phyloP scores from a whole-genome alignment of 2,888 invertebrate genomes.

The Cryptocephalus moraei region DNA sequence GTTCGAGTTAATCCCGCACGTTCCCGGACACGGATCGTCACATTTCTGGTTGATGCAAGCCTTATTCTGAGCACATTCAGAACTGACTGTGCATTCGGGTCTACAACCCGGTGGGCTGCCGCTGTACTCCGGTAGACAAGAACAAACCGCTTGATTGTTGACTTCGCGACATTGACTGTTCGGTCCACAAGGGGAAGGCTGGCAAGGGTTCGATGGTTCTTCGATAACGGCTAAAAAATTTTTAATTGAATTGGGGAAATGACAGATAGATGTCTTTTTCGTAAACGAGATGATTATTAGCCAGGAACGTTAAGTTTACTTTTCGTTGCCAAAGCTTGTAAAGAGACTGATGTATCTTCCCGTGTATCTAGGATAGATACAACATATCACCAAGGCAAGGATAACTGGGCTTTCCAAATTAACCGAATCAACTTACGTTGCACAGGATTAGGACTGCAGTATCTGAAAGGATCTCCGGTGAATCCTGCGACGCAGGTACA shows the following conservation, averaged over 20 bases:
- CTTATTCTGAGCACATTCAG: slow-evolving; percentile 43
- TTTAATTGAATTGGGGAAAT: neutral
- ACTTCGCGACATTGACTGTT: slow-evolving; percentile 64
- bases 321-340: too few species aligned
- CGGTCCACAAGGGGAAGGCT: slow-evolving; percentile 69
- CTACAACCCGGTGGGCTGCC: slow-evolving; percentile 52
- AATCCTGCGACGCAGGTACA: slow-evolving; percentile 51
- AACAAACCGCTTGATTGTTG: slow-evolving; percentile 46
- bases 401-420: too few species aligned
- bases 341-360: neutral
- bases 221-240: slow-evolving; percentile 39
- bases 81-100: slow-evolving; percentile 46
- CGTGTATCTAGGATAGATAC: neutral
- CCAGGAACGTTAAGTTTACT: too few species aligned
- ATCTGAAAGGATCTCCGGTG: slow-evolving; percentile 54
- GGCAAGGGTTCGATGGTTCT: slow-evolving; percentile 48
- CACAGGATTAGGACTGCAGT: slow-evolving; percentile 30
- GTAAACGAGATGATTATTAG: neutral
- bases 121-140: slow-evolving; percentile 47
- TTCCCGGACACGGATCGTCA: slow-evolving; percentile 42
- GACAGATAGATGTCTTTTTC: neutral
- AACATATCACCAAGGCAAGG: too few species aligned
- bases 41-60: slow-evolving; percentile 34
- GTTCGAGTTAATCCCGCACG: slow-evolving; percentile 42
- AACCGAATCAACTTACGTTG: slow-evolving; percentile 23